phyloP scores from a whole-genome alignment of 2,113 vertebrate genomes.

The Clarias gariepinus region DNA sequence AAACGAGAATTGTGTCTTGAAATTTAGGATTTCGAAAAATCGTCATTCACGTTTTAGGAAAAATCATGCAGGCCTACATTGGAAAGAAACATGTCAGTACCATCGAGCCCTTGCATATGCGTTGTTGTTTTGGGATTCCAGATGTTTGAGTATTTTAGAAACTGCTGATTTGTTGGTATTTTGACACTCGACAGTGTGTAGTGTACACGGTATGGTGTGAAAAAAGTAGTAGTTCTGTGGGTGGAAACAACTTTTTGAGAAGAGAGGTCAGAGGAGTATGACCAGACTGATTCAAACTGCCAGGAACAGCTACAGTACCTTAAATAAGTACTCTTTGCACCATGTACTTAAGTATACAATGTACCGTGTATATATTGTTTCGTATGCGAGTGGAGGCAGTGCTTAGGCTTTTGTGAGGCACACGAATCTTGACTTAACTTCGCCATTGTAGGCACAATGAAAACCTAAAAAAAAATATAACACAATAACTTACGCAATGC shows the following conservation, averaged over 20 bases:
- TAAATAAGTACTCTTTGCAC: background rate
- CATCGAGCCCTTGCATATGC: too few species aligned
- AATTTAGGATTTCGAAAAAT: too few species aligned
- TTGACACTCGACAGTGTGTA: background rate
- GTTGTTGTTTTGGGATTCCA: background rate
- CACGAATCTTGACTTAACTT: background rate
- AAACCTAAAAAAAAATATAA: background rate
- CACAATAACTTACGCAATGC: conserved; percentile 1
- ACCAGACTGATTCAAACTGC: background rate
- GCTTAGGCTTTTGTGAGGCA: background rate
- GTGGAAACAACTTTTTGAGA: background rate
- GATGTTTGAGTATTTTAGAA: background rate
- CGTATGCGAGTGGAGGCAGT: background rate
- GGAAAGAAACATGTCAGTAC: too few species aligned
- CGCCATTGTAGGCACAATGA: background rate
- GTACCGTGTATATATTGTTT: background rate
- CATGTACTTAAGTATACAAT: background rate
- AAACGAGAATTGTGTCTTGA: too few species aligned
- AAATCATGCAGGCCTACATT: too few species aligned
- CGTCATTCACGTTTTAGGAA: too few species aligned
- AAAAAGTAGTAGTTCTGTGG: background rate
- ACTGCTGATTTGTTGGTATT: background rate
- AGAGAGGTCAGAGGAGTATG: background rate
- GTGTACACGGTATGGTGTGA: background rate
- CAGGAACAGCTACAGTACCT: background rate